Conservation (phyloP, 2,797 vertebrate genomes). For the Hyperoplus immaculatus region DNA sequence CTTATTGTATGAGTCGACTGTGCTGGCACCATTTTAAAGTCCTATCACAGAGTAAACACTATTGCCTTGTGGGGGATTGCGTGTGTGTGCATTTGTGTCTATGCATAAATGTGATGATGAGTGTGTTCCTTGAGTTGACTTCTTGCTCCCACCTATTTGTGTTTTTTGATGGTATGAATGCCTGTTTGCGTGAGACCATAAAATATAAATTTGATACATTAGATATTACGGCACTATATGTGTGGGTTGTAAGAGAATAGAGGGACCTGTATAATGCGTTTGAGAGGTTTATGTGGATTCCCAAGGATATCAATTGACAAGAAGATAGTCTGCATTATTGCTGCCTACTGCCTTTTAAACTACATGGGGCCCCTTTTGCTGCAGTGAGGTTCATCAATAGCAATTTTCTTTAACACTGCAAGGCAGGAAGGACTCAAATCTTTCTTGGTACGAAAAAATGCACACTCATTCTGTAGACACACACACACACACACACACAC, state of each 20-base stretch:
- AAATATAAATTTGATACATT: neutral
- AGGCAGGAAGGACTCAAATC: conserved; percentile 38
- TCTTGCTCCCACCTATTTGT: neutral
- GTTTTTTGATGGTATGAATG: neutral
- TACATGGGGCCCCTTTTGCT: conserved; percentile 19
- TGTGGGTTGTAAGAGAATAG: neutral
- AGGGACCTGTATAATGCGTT: neutral
- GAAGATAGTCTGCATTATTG: conserved; percentile 44
- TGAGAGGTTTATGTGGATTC: neutral
- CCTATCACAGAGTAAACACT: neutral
- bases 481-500: neutral
- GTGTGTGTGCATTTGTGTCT: conserved; percentile 2
- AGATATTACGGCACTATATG: neutral
- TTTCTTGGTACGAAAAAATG: conserved; percentile 19
- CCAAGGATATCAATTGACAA: conserved; percentile 23
- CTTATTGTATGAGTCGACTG: neutral
- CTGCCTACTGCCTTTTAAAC: conserved; percentile 36
- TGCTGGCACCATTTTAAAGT: neutral
- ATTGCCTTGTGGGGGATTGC: neutral
- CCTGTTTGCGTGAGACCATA: neutral
- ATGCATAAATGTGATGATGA: neutral
- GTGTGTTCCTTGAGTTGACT: neutral
- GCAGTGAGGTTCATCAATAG: conserved; percentile 57
- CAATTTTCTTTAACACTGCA: conserved; percentile 65
- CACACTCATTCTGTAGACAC: neutral